Percentiles rank a stretch among this genome's conserved stretches.
These are phyloP conservation scores for Stegostoma tigrinum DNA, from an alignment of 2,113 vertebrate species.

Conservation along the genomic window DNA sequence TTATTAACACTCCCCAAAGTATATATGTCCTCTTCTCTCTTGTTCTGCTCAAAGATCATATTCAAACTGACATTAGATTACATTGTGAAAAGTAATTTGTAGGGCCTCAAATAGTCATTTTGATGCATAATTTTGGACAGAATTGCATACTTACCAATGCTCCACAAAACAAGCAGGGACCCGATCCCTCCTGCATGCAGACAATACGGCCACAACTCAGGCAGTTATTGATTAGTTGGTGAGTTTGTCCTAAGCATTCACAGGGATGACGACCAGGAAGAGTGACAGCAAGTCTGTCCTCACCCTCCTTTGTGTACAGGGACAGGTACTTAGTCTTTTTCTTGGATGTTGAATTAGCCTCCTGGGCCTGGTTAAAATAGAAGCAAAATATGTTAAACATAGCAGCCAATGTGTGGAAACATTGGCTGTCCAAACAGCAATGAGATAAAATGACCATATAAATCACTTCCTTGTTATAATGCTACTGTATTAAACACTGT, in stretches of 20 bases:
- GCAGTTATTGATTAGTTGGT: slow-evolving; percentile 93
- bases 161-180: slow-evolving; percentile 87
- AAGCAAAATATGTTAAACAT: background rate
- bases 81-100: background rate
- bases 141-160: slow-evolving; percentile 61
- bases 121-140: background rate
- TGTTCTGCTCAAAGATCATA: background rate
- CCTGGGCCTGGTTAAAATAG: slow-evolving; percentile 66
- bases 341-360: slow-evolving; percentile 54
- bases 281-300: slow-evolving; percentile 75
- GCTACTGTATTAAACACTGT: background rate
- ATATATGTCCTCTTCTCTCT: background rate
- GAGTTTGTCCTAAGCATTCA: slow-evolving; percentile 90
- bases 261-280: slow-evolving; percentile 81
- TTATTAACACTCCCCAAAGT: background rate
- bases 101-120: background rate
- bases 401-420: background rate
- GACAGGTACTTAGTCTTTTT: slow-evolving; percentile 87
- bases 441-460: background rate
- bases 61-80: background rate
- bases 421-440: background rate
- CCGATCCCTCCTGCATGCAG: slow-evolving; percentile 90
- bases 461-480: background rate
- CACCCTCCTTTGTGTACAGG: slow-evolving; percentile 83
- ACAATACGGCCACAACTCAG: slow-evolving; percentile 84